Evolutionary conservation across 2,113 vertebrate genomes (phyloP).

Genomic region (Campylorhamphus procurvoides): DNA sequence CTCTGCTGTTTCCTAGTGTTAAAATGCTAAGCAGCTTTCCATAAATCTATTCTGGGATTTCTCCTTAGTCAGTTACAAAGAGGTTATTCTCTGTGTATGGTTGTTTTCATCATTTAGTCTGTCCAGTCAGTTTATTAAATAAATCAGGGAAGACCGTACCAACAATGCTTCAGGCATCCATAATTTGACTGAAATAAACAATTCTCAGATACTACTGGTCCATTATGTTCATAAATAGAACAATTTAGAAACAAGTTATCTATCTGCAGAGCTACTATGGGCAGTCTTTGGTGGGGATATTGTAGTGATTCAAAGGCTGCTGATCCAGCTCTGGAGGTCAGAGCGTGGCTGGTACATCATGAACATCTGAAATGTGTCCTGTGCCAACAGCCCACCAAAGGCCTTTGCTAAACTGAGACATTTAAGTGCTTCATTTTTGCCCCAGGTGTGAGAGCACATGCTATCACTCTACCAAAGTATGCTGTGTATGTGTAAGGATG

Average conservation of each 20-base stretch:
- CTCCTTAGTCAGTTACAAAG: not conserved
- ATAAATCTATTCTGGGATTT: slow-evolving; percentile 35
- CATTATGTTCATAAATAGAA: slow-evolving; percentile 6
- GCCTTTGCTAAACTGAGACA: not conserved
- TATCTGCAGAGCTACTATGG: not conserved
- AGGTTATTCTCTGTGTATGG: slow-evolving; percentile 1
- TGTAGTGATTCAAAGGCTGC: not conserved
- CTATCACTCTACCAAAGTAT: fast-evolving
- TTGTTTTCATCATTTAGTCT: slow-evolving; percentile 12
- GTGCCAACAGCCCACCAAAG: not conserved
- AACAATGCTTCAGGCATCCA: not conserved
- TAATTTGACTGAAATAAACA: slow-evolving; percentile 39
- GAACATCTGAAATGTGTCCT: not conserved
- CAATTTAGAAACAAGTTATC: not conserved
- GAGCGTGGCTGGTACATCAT: fast-evolving
- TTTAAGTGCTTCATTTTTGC: not conserved
- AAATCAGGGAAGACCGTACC: slow-evolving; percentile 14
- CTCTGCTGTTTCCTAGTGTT: not conserved
- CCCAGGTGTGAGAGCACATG: fast-evolving
- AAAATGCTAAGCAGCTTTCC: not conserved
- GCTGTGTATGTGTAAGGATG: fast-evolving
- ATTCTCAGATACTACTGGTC: not conserved
- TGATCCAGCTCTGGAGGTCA: fast-evolving
- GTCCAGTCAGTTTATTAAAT: slow-evolving; percentile 21
- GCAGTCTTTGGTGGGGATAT: not conserved